Evolutionary conservation across 2,888 invertebrate species (phyloP).

Genomic region (Trypoxylon attenuatum): DNA sequence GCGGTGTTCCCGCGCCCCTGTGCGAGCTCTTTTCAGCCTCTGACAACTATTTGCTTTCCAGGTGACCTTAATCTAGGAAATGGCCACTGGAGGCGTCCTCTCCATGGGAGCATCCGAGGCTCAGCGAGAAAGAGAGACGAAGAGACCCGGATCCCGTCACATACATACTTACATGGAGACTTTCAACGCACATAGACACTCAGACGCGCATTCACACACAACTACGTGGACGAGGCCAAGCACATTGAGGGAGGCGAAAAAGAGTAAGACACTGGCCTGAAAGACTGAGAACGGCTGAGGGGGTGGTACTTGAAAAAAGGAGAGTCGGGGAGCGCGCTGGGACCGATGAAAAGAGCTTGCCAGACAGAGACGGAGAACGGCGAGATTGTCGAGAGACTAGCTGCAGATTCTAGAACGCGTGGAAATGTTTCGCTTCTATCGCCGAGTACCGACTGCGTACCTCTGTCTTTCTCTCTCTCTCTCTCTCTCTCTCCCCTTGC

Average conservation of each 20-base stretch:
- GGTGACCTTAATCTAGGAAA: slow-evolving; percentile 60
- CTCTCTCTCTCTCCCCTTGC: no score
- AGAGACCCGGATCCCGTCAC: no score
- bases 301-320: neutral
- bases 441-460: no score
- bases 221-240: neutral
- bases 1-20: no score
- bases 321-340: neutral
- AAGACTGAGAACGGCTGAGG: neutral
- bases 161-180: no score
- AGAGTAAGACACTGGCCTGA: neutral
- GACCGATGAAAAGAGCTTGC: neutral
- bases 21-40: slow-evolving; percentile 14
- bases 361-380: neutral
- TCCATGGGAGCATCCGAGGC: slow-evolving; percentile 18
- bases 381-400: slow-evolving; percentile 1
- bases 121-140: slow-evolving; percentile 13
- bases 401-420: slow-evolving; percentile 3
- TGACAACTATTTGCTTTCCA: slow-evolving; percentile 57
- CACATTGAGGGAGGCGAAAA: neutral
- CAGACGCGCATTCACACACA: no score
- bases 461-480: no score
- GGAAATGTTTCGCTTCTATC: slow-evolving; percentile 23
- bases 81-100: slow-evolving; percentile 51
- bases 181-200: no score